Evolutionary conservation across 2,888 invertebrate species (phyloP).

Genomic region (Drosophila dives): DNA sequence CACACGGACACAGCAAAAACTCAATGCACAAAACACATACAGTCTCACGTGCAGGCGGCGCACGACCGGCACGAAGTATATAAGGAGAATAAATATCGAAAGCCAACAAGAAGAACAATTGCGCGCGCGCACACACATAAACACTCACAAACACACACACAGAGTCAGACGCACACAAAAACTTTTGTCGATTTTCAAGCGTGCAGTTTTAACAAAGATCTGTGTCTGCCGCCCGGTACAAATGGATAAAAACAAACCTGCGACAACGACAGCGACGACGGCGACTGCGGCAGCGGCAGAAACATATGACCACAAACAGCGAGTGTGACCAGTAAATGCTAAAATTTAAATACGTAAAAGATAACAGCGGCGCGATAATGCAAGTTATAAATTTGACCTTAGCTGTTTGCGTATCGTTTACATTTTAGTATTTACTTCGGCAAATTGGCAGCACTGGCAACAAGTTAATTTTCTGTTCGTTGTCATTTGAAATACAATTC

Average conservation of each 20-base stretch:
- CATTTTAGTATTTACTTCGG: conserved; percentile 7
- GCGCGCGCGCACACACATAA: conserved; percentile 48
- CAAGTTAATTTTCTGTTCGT: neutral
- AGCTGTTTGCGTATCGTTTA: neutral
- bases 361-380: neutral
- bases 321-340: conserved; percentile 34
- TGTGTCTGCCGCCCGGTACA: conserved; percentile 51
- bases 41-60: conserved; percentile 29
- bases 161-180: conserved; percentile 1
- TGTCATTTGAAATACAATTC: conserved; percentile 29
- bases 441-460: conserved; percentile 27
- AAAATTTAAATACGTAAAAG: neutral
- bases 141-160: conserved; percentile 29
- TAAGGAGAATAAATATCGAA: conserved; percentile 33
- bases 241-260: conserved; percentile 57
- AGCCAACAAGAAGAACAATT: conserved; percentile 44
- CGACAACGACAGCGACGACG: conserved; percentile 23
- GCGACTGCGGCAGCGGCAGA: conserved; percentile 30
- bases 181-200: conserved; percentile 50
- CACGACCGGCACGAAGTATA: conserved; percentile 53
- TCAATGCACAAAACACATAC: conserved; percentile 31
- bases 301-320: conserved; percentile 27
- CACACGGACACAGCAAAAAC: conserved; percentile 19
- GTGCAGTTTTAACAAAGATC: conserved; percentile 36
- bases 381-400: neutral